These are phyloP conservation scores for Trematomus bernacchii DNA, from an alignment of 2,797 vertebrate species.

Conservation along the genomic window DNA sequence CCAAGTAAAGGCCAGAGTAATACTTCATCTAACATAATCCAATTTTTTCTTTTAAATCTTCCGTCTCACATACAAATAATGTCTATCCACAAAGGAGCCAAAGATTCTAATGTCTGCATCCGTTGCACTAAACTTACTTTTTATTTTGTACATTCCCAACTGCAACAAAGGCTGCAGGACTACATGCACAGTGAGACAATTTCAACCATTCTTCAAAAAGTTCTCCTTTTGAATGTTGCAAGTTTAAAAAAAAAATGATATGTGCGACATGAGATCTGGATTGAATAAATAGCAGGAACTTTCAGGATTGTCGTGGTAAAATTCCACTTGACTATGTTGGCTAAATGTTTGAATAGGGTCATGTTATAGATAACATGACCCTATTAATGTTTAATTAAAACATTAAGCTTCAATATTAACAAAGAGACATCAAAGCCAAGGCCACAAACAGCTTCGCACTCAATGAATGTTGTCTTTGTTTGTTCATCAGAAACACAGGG, in stretches of 20 bases:
- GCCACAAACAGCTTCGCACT: conserved; percentile 25
- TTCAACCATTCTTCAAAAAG: too few species aligned
- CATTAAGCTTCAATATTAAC: neutral
- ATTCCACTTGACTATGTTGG: neutral
- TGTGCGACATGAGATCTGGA: too few species aligned
- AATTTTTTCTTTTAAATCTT: neutral
- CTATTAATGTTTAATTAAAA: neutral
- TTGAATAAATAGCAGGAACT: neutral
- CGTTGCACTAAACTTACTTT: too few species aligned
- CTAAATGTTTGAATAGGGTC: too few species aligned
- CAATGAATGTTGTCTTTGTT: conserved; percentile 54
- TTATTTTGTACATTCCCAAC: neutral
- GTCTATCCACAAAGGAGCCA: neutral
- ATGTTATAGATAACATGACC: neutral
- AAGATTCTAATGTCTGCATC: too few species aligned
- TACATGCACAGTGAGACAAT: neutral
- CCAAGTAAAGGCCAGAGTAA: too few species aligned
- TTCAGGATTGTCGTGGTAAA: neutral
- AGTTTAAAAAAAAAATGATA: too few species aligned
- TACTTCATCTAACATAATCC: too few species aligned
- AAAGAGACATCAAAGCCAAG: neutral
- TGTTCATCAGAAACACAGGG: conserved; percentile 6
- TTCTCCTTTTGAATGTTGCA: too few species aligned
- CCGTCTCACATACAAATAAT: neutral
- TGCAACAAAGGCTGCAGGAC: neutral